Evolutionary conservation across 2,888 invertebrate genomes (phyloP).

Genomic region (Aromia moschata): DNA sequence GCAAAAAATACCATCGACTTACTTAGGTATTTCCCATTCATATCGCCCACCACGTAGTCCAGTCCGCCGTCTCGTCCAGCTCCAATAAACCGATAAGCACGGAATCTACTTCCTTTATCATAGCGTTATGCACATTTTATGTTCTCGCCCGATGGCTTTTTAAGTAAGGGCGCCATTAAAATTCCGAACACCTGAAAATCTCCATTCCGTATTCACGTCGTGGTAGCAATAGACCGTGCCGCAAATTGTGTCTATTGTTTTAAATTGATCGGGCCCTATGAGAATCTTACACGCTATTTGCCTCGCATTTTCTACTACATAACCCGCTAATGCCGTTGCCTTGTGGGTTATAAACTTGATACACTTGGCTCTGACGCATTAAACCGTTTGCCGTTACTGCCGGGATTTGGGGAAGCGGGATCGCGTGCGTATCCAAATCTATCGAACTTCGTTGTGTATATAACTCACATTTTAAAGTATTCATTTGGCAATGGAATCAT

Average conservation of each 20-base stretch:
- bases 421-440: too few relatives aligned
- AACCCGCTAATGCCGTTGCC: constrained; percentile 2
- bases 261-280: constrained; percentile 45
- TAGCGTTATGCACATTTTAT: background rate
- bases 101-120: background rate
- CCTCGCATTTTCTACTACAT: constrained; percentile 46
- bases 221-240: constrained; percentile 6
- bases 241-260: constrained; percentile 49
- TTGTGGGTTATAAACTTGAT: constrained; percentile 4
- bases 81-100: background rate
- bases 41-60: background rate
- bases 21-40: background rate
- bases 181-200: background rate
- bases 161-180: background rate
- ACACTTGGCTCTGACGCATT: background rate
- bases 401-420: too few relatives aligned
- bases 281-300: constrained; percentile 53
- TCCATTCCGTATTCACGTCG: background rate
- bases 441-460: too few relatives aligned
- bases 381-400: background rate
- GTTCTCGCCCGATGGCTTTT: background rate
- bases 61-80: background rate
- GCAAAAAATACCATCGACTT: too few relatives aligned
- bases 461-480: too few relatives aligned
- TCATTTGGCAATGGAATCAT: too few relatives aligned